phyloP scores from a whole-genome alignment of 2,113 vertebrate genomes.

The Rhea americana region DNA sequence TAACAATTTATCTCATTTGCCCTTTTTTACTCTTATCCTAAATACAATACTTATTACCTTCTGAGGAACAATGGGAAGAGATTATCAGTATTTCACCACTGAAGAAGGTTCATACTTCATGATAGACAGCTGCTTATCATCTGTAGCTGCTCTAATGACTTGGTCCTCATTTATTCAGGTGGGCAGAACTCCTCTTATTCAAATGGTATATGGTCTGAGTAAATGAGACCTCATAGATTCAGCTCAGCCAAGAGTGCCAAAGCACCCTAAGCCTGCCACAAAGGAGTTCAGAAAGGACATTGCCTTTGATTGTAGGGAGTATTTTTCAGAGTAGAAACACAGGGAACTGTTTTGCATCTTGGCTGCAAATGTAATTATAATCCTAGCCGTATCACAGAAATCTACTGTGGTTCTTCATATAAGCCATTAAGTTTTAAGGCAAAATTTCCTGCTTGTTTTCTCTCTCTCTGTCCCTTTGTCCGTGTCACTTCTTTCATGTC shows the following conservation, averaged over 20 bases:
- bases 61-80: not conserved
- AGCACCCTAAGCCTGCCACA: not conserved
- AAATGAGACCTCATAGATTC: not conserved
- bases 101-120: not conserved
- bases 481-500: not conserved
- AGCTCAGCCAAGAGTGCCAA: not conserved
- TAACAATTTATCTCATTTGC: not conserved
- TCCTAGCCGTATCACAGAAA: not conserved
- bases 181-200: not conserved
- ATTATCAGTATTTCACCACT: not conserved
- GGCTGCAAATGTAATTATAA: not conserved
- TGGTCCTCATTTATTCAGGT: not conserved
- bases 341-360: not conserved
- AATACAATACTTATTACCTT: not conserved
- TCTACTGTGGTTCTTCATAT: not conserved
- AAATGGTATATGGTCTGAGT: not conserved
- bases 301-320: not conserved
- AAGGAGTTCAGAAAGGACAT: not conserved
- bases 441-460: not conserved
- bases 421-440: not conserved
- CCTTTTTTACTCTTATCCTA: not conserved
- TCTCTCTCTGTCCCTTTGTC: not conserved
- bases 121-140: not conserved
- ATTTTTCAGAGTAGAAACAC: not conserved
- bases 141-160: not conserved